phyloP scores from a whole-genome alignment of 2,888 invertebrate genomes.

The Ophion ventricosus region DNA sequence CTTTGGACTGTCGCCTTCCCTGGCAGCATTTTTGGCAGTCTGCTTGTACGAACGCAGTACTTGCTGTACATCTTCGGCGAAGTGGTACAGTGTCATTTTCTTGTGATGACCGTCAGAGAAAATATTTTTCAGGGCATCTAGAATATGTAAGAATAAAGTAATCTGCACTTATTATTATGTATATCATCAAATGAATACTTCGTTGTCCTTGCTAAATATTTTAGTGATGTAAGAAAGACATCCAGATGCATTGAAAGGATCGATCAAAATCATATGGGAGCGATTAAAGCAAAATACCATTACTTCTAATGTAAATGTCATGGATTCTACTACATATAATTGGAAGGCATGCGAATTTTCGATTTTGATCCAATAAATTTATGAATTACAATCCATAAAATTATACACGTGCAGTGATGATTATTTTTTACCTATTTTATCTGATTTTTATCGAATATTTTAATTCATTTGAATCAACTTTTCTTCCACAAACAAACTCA shows the following conservation, averaged over 20 bases:
- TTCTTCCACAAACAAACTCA: no score
- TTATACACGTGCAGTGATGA: not conserved
- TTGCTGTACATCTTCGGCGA: slow-evolving; percentile 4
- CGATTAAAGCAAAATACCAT: slow-evolving; percentile 2
- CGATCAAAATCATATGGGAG: not conserved
- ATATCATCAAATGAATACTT: slow-evolving; percentile 4
- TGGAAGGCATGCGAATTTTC: not conserved
- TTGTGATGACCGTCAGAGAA: not conserved
- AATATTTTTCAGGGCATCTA: slow-evolving; percentile 14
- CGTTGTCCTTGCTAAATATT: slow-evolving; percentile 1
- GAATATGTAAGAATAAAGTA: not conserved
- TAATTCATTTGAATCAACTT: not conserved
- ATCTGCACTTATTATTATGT: no score
- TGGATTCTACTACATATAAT: not conserved
- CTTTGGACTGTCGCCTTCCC: no score
- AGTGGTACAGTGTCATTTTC: not conserved
- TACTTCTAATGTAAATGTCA: not conserved
- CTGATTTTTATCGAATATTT: slow-evolving; percentile 3
- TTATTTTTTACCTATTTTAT: not conserved
- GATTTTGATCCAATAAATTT: not conserved
- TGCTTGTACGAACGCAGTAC: slow-evolving; percentile 7
- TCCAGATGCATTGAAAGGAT: no score
- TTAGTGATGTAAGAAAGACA: slow-evolving; percentile 12
- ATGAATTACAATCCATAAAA: slow-evolving; percentile 6
- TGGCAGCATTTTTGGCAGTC: not conserved